Evolutionary conservation across 2,888 invertebrate genomes (phyloP), one percentile per base, ranked within the genome.

Genomic region (Phyllotreta cruciferae): DNA sequence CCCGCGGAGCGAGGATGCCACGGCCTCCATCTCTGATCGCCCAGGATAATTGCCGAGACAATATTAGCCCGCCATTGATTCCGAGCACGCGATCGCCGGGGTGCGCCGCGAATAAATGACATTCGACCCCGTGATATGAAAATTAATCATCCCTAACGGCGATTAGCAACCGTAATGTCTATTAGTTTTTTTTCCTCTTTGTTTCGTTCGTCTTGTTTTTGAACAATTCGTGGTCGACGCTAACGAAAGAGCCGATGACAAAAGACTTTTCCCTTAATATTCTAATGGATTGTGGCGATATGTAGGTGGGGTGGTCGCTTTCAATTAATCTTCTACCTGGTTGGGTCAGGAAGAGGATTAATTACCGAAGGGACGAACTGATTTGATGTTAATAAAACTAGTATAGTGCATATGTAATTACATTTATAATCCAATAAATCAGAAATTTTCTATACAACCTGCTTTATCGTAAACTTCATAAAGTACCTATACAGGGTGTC

Each of bases 11-110:
- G 14, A 44, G 14, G 44, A n/a, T 13, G 44, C 10, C 4, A 44
- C 7, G 1, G 11, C 1, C 10, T 44, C 44, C 44, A 44, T n/a
- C 44, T 14, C 44, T 44, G 44, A 6, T 34, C 6, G 24, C 34
- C 9, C 11, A 14, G 67, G 69, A 70, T 74, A 73, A 74, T 74
- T 74, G 73, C 71, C 70, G 71, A 70, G 72, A 73, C 72, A 75
- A 75, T 76, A 77, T 75, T 75, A 76, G 74, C 71, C 72, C 71
- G 71, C 75, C 75, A 76, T 77, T 75, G 75, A 75, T 76, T 74
- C 74, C 63, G 69, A 69, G 71, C 77, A 77, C 75, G 77, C 77
- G 74, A 77, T 75, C 73, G 75, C 74, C 73, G 62, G 70, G 72
- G 74, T 72, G 73, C 64, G 74, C 70, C 72, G 56, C 68, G 73